Evolutionary conservation across 1,140 invertebrate species (phyloP).

Genomic region (Conus betulinus): DNA sequence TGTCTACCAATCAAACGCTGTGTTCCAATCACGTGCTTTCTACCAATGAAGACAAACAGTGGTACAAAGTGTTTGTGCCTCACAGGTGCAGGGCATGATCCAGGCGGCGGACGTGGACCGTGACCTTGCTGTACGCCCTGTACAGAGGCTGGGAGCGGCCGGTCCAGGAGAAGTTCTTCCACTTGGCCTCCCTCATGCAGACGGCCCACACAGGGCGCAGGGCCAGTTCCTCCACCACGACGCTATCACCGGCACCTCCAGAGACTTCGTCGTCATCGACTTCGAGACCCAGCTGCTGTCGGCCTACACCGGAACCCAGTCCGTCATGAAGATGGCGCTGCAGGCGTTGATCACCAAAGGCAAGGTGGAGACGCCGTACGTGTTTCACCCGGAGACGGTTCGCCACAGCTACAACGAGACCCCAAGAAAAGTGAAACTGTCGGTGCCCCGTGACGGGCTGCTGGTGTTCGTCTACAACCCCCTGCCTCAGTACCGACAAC

Average conservation of each 20-base stretch:
- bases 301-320: constrained; percentile 60
- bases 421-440: constrained; percentile 49
- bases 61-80: no score
- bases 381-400: constrained; percentile 56
- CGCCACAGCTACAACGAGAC: constrained; percentile 42
- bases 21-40: no score
- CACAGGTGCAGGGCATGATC: constrained; percentile 85
- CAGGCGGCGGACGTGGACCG: constrained; percentile 75
- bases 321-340: constrained; percentile 55
- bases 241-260: constrained; percentile 96
- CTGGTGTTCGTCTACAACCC: constrained; percentile 66
- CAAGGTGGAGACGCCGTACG: constrained; percentile 51
- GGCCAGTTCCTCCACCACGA: constrained; percentile 98
- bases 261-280: constrained; percentile 92
- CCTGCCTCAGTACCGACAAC: constrained; percentile 55
- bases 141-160: constrained; percentile 53
- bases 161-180: constrained; percentile 42
- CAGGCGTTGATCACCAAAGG: constrained; percentile 59
- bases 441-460: constrained; percentile 35
- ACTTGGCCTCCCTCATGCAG: constrained; percentile 74
- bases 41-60: no score
- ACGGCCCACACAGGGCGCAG: constrained; percentile 88
- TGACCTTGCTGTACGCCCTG: constrained; percentile 60
- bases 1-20: no score
- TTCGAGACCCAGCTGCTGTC: constrained; percentile 87